Evolutionary conservation across 2,113 vertebrate genomes (phyloP), one percentile per base, ranked within the genome.

Genomic region (Tenrec ecaudatus): DNA sequence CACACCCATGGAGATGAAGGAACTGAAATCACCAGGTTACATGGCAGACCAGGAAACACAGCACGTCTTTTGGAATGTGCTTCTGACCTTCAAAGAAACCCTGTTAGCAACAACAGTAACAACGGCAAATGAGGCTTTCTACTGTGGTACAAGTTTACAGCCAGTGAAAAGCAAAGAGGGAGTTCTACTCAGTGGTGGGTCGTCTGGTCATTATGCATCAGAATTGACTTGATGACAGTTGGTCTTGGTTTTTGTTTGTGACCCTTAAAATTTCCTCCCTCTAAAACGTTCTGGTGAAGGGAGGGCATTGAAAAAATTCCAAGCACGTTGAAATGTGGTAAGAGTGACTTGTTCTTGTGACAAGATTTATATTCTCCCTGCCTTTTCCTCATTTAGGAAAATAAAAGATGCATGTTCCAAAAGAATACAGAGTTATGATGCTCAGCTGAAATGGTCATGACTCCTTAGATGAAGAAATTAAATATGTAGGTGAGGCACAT

Each of bases 391-490:
- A 29, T 73, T 95, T 78, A 89, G 82, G 33, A 84, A 94, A 92
- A 95, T 96, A 93, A 9, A 62, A 96, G 90, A 89, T 62, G 86
- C 79, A 4, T 85, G 68, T 94, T 94, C 40, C 84, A 76, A 90
- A 95, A 84, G 29, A 82, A 94, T 92, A 80, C n/a, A 4, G 89
- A 96, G 47, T 95, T 94, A 96, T 81, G 76, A 29, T 38, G 76
- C 91, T 92, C 90, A 69, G 86, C 68, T 76, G 87, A 96, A 97
- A 96, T 92, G 60, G 62, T 19, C 47, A 6, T 94, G 0, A 1
- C 96, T 95, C 93, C 64, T 94, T 95, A 97, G 81, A 93, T 95
- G 88, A 93, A 95, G 86, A 93, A 91, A 81, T 96, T 97, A 97
- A 97, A 96, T 96, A 96, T 79, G 82, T 91, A 96, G 95, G 3